Base-by-base conservation (phyloP, 1,140 invertebrate genomes). In the Drosophila sproati region DNA sequence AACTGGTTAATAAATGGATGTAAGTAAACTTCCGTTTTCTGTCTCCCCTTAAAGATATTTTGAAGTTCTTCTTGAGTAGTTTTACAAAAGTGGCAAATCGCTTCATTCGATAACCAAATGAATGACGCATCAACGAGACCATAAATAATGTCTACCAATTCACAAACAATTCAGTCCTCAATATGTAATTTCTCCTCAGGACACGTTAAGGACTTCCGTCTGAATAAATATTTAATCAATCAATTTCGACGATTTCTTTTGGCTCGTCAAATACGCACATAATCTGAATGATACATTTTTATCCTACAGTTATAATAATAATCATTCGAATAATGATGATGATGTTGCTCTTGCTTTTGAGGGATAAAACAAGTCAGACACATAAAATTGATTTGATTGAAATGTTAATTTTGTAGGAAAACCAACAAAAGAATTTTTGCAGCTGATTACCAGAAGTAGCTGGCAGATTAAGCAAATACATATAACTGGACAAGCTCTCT, bases 161-260 rank as follows among this genome's bases (percentile, higher is more conserved):
- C 29, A 50, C 43, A 56, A 59, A 74, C 57, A 70, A 74, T 74
- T 61, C 8, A 52, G 66, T 51, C 41, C 71, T 81, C 70, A 78
- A 60, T 43, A 41, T 69, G 45, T 79, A 52, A 34, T 37, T 41
- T 43, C 34, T 34, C 47, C 32, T 29, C 39, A 74, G 68, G 70
- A 80, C 48, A 68, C 50, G 62, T 56, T 83, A 80, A 83, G 80
- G 73, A 83, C 85, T 88, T 87, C 77, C 83, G 83, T 74, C 70
- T 78, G 80, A 87, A 88, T 87, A 87, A 87, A 88, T 87, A 87
- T 87, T 87, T 88, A 88, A 87, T 87, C 83, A 88, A 87, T 87
- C 83, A 87, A 88, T 83, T 87, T 88, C 66, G 69, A 72, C 82
- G 76, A 87, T 86, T 86, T 77, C 64, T 74, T 63, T 69, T 43